phyloP scores from a whole-genome alignment of 2,888 invertebrate genomes.

The Branchellion lobata region DNA sequence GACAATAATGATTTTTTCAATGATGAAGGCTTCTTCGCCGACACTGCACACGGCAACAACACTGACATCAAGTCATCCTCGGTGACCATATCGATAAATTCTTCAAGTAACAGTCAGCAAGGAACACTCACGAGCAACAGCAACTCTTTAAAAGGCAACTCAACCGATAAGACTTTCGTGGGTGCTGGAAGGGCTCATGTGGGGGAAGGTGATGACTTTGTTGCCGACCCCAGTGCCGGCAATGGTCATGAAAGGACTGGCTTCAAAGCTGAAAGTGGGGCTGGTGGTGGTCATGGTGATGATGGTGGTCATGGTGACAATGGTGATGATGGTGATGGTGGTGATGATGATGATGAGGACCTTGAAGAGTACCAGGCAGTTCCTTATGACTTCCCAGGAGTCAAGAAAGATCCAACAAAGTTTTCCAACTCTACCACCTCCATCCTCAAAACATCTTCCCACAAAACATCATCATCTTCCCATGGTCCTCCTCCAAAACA shows the following conservation, averaged over 20 bases:
- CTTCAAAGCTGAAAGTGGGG: background rate
- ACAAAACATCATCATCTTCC: no score
- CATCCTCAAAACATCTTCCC: background rate
- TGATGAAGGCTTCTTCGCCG: background rate
- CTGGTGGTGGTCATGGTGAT: background rate
- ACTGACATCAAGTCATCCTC: no score
- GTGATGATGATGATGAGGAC: background rate
- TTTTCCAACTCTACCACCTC: background rate
- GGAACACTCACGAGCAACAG: background rate
- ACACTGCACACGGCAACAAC: background rate
- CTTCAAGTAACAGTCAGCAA: background rate
- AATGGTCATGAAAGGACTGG: background rate
- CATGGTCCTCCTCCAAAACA: no score
- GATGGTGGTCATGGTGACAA: background rate
- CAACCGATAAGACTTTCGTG: no score
- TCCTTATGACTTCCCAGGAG: background rate
- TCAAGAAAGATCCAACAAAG: background rate
- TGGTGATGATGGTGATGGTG: background rate
- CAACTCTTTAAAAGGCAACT: no score
- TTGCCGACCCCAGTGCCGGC: no score
- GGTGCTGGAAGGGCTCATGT: background rate
- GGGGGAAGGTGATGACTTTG: background rate
- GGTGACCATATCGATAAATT: background rate
- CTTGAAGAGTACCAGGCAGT: background rate
- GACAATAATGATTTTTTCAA: constrained; percentile 2